phyloP scores from a whole-genome alignment of 2,888 invertebrate genomes.

The Heteromyza rotundicornis region DNA sequence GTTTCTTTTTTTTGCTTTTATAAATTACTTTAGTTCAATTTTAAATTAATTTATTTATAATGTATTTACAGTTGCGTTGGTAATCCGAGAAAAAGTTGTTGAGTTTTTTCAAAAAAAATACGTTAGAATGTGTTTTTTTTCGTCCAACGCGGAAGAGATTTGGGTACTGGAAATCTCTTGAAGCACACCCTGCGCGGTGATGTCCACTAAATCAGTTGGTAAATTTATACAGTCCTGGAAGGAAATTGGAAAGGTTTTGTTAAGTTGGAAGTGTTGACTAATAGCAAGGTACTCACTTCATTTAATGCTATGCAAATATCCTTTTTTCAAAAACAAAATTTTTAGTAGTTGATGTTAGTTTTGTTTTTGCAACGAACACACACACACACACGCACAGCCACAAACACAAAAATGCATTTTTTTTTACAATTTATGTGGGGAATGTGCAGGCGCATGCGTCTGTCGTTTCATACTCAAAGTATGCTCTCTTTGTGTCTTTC shows the following conservation, averaged over 20 bases:
- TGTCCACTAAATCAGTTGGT: constrained; percentile 61
- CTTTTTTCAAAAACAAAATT: constrained; percentile 43
- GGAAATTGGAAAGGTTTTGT: too few species aligned
- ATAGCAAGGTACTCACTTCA: constrained; percentile 63
- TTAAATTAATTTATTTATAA: constrained; percentile 43
- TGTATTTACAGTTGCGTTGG: constrained; percentile 56
- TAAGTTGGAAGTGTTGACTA: too few species aligned
- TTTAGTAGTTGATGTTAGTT: constrained; percentile 26
- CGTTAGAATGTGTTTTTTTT: too few species aligned
- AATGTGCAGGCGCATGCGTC: too few species aligned
- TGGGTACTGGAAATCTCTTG: constrained; percentile 61
- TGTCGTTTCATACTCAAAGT: too few species aligned
- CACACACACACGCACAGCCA: too few species aligned
- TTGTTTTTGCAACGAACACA: constrained; percentile 23
- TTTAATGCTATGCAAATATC: constrained; percentile 63
- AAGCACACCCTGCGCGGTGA: constrained; percentile 64
- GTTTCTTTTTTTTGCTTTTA: constrained; percentile 22
- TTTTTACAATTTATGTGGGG: too few species aligned
- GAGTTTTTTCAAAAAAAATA: too few species aligned
- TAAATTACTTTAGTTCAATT: constrained; percentile 18
- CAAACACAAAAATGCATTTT: too few species aligned
- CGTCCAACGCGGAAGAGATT: constrained; percentile 59
- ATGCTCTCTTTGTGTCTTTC: too few species aligned
- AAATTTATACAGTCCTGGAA: constrained; percentile 58
- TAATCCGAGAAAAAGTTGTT: constrained; percentile 51